phyloP scores from a whole-genome alignment of 2,113 vertebrate species.

The Bagarius yarrelli region DNA sequence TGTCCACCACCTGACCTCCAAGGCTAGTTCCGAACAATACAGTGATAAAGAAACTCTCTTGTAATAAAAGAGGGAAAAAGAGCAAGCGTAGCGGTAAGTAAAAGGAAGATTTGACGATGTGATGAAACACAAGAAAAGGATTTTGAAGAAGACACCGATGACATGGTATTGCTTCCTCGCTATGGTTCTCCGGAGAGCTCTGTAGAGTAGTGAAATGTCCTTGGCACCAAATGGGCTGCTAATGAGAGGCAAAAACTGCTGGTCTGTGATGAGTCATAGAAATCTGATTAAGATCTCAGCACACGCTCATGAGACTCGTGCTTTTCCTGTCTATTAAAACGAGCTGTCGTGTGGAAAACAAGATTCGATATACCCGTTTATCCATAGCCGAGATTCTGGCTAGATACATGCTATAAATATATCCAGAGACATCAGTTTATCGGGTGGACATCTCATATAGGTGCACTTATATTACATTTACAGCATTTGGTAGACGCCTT shows the following conservation, averaged over 20 bases:
- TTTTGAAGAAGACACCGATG: slow-evolving; percentile 4
- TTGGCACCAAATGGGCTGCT: slow-evolving; percentile 38
- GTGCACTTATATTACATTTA: too few relatives aligned
- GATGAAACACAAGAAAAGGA: neutral
- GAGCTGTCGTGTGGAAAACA: neutral
- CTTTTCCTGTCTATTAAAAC: slow-evolving; percentile 19
- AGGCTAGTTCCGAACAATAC: neutral
- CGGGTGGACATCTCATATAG: neutral
- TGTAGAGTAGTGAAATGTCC: slow-evolving; percentile 42
- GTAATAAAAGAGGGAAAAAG: neutral
- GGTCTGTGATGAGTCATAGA: slow-evolving; percentile 41
- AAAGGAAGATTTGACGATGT: neutral
- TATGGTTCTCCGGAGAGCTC: slow-evolving; percentile 20
- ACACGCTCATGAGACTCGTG: neutral
- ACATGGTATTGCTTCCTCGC: slow-evolving; percentile 9
- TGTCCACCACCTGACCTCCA: neutral
- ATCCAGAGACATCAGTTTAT: neutral
- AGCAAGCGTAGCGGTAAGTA: neutral
- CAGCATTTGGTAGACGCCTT: too few relatives aligned
- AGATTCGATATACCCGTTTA: slow-evolving; percentile 11
- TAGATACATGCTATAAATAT: neutral
- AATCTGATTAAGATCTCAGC: slow-evolving; percentile 36
- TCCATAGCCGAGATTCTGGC: neutral
- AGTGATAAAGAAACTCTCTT: neutral
- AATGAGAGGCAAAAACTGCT: slow-evolving; percentile 45